These are phyloP conservation scores for Araneus ventricosus DNA, from an alignment of 1,140 invertebrate genomes.

Conservation along the genomic window DNA sequence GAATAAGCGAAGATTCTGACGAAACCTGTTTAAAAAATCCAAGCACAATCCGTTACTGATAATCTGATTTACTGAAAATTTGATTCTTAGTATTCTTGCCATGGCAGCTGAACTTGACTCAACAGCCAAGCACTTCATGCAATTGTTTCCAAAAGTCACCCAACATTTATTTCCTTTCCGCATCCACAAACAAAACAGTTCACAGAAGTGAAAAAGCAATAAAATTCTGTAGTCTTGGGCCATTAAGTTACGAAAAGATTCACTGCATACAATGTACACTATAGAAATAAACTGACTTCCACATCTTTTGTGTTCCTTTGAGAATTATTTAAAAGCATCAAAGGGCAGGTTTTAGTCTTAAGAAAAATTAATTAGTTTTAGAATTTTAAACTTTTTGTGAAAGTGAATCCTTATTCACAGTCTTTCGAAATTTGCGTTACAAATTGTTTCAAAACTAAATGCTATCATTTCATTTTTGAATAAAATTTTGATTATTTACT, in stretches of 20 bases:
- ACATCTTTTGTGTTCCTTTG: too few relatives aligned
- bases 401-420: too few relatives aligned
- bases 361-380: too few relatives aligned
- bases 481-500: too few relatives aligned
- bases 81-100: not conserved
- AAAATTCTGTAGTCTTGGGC: not conserved
- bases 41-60: not conserved
- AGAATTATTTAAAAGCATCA: too few relatives aligned
- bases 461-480: too few relatives aligned
- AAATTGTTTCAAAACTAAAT: too few relatives aligned
- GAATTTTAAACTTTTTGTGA: too few relatives aligned
- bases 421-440: too few relatives aligned
- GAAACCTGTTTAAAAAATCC: not conserved
- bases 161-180: not conserved
- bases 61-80: constrained; percentile 5
- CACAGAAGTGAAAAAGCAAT: not conserved
- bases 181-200: constrained; percentile 10
- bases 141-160: not conserved
- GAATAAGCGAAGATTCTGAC: not conserved
- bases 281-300: too few relatives aligned
- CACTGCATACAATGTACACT: too few relatives aligned
- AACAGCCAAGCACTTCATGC: not conserved
- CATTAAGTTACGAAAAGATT: not conserved
- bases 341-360: too few relatives aligned
- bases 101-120: not conserved